Conservation (phyloP, 2,797 vertebrate species). For the Hybognathus amarus region DNA sequence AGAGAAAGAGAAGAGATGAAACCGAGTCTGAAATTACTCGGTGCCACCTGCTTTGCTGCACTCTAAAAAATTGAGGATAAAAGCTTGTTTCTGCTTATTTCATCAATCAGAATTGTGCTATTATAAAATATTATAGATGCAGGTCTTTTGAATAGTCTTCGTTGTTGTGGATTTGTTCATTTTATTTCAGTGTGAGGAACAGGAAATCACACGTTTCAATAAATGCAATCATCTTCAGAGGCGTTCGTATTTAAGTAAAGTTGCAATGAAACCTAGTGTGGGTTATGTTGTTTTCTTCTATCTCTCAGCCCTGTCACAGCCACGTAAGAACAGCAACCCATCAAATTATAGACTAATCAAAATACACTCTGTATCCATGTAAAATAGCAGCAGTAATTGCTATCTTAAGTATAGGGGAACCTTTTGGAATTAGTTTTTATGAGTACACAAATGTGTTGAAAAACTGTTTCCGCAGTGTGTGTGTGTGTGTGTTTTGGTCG, state of each 20-base stretch:
- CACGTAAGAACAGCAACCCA: conserved; percentile 67
- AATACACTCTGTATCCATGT: conserved; percentile 72
- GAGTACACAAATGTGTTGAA: conserved; percentile 66
- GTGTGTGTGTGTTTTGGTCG: conserved; percentile 26
- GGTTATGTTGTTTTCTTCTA: conserved; percentile 67
- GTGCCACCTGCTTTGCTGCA: conserved; percentile 32
- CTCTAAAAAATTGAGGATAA: conserved; percentile 19
- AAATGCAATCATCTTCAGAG: conserved; percentile 26
- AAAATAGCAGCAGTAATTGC: conserved; percentile 76
- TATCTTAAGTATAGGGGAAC: conserved; percentile 74
- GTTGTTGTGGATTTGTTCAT: not conserved
- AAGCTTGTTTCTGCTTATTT: conserved; percentile 36
- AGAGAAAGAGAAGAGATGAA: conserved; percentile 28
- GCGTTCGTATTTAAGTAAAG: conserved; percentile 11
- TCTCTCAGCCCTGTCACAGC: conserved; percentile 65
- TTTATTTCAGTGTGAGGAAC: conserved; percentile 27
- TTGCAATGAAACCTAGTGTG: conserved; percentile 27
- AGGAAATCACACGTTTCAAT: not conserved
- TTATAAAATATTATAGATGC: conserved; percentile 6
- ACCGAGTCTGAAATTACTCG: conserved; percentile 14
- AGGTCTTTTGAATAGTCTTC: not conserved
- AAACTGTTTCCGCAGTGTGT: conserved; percentile 65
- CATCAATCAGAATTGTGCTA: not conserved
- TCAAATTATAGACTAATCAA: conserved; percentile 79
- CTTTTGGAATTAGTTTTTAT: conserved; percentile 70